A percentile compares a stretch with the other conserved stretches of the same genome.
phyloP scores from a whole-genome alignment of 2,888 invertebrate species.

The Dolomedes plantarius region DNA sequence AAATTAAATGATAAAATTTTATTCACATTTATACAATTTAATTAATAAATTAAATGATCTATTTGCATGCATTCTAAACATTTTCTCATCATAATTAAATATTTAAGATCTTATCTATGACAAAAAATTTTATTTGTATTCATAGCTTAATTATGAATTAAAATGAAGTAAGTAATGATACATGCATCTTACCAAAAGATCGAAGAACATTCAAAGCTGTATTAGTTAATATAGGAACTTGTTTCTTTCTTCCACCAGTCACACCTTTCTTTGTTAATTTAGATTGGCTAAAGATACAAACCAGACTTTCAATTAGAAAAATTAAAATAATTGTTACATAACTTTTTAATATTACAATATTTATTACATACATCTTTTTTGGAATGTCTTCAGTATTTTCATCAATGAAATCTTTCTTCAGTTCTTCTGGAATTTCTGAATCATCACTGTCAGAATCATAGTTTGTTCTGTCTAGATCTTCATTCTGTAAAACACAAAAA shows the following conservation, averaged over 20 bases:
- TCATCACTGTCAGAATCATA: conserved; percentile 75
- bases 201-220: conserved; percentile 92
- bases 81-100: too few relatives aligned
- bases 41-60: too few relatives aligned
- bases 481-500: conserved; percentile 28
- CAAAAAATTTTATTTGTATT: too few relatives aligned
- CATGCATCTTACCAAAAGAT: conserved; percentile 81
- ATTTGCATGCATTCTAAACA: too few relatives aligned
- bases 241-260: conserved; percentile 59
- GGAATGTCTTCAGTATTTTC: conserved; percentile 80
- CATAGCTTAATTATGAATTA: too few relatives aligned
- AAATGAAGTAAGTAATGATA: too few relatives aligned
- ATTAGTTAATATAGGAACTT: conserved; percentile 86
- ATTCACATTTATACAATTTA: too few relatives aligned
- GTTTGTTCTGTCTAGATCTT: conserved; percentile 24
- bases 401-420: conserved; percentile 85
- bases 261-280: conserved; percentile 43
- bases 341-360: background rate
- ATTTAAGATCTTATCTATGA: too few relatives aligned
- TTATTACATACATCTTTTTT: conserved; percentile 61
- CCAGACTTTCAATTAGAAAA: background rate
- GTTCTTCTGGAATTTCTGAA: conserved; percentile 81
- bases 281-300: conserved; percentile 34
- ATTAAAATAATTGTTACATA: too few relatives aligned
- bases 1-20: too few relatives aligned